Conservation (phyloP, 2,888 invertebrate species). For the Reticulitermes lucifugus region DNA sequence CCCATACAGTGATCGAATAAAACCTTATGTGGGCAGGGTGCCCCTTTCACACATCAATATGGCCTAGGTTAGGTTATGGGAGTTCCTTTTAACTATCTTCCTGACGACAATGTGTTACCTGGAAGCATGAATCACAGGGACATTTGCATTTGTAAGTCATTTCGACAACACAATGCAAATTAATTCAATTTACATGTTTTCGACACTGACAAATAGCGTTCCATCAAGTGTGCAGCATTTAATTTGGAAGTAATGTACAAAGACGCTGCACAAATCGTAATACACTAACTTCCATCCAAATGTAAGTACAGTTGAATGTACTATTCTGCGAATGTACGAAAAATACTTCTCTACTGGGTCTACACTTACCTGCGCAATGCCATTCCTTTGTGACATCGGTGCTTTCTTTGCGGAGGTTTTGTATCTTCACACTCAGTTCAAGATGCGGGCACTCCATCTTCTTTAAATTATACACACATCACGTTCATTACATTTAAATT, state of each 20-base stretch:
- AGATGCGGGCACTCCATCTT: slow-evolving; percentile 78
- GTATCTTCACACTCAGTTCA: slow-evolving; percentile 73
- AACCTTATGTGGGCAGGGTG: too few species aligned
- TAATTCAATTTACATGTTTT: not conserved
- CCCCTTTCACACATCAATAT: not conserved
- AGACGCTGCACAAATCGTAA: too few species aligned
- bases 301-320: too few species aligned
- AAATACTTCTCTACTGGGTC: slow-evolving; percentile 28
- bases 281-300: too few species aligned
- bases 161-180: not conserved
- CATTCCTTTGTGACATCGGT: slow-evolving; percentile 72
- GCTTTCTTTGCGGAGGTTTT: slow-evolving; percentile 66
- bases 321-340: not conserved
- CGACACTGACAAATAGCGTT: not conserved
- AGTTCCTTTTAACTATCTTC: not conserved
- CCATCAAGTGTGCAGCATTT: not conserved
- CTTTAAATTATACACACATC: not conserved
- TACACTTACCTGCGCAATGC: slow-evolving; percentile 72
- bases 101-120: not conserved
- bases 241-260: not conserved
- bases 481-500: not conserved
- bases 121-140: not conserved
- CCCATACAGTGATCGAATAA: too few species aligned
- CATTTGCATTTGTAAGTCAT: not conserved
- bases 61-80: not conserved